Evolutionary conservation across 2,113 vertebrate species (phyloP), one percentile per base, ranked within the genome.

Genomic region (Oenanthe oenanthe): DNA sequence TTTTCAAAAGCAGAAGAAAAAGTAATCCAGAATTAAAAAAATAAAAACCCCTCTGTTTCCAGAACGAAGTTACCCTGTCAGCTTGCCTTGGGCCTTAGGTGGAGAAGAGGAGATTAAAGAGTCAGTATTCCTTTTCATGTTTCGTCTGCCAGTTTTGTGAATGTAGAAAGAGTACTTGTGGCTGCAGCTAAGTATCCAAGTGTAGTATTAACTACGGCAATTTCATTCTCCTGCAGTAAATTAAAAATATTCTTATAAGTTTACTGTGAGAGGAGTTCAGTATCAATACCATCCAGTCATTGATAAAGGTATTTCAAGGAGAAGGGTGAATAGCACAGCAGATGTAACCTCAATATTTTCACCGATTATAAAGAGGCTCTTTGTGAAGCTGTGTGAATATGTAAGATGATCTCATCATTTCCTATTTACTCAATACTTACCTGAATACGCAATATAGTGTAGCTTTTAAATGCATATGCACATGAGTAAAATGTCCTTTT

Each of bases 121-220:
- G 98, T 95, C 98, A 98, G 98, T 98, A 99, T 99, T 99, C 98
- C 98, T 99, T 99, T 99, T 98, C 98, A 99, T 98, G 98, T 98
- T 98, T 98, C 97, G 25, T 97, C 98, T 98, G 98, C 97, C 97
- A 98, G 98, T 98, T 98, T 98, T 97, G 98, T 98, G 98, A 98
- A 98, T 98, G 97, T 98, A 97, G 97, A 97, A 97, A 95, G 96
- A 97, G 95, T 97, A 97, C 90, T 92, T 93, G 96, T 98, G 96
- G 97, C 95, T 97, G 93, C 92, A 97, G 97, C 95, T 93, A 97
- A 98, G 96, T 97, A 95, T 94, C 96, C 17, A 17, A 93, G 97
- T 93, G 57, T 92, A 94, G 94, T 86, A 95, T 96, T 97, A 97
- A 97, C 89, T 88, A 92, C 82, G 48, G 93, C 93, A 82, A 96